Conservation (phyloP, 2,888 invertebrate genomes). For the Epinotia brunnichana region DNA sequence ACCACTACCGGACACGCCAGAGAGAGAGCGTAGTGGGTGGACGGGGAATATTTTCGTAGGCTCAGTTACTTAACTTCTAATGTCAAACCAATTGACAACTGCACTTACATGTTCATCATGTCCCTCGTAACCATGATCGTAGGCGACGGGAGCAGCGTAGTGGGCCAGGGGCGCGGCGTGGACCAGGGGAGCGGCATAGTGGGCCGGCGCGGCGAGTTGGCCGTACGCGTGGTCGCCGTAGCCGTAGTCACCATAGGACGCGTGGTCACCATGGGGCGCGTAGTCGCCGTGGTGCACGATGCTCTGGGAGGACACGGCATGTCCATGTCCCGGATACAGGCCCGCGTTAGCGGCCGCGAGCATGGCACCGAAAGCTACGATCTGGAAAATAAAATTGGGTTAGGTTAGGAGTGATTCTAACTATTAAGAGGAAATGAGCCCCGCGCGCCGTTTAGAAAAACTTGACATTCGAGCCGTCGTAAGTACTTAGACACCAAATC, state of each 20-base stretch:
- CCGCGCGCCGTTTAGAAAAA: no score
- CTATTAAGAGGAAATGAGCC: not conserved
- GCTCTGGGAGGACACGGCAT: slow-evolving; percentile 71
- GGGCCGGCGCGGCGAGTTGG: slow-evolving; percentile 54
- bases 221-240: slow-evolving; percentile 51
- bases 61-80: not conserved
- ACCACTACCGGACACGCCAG: no score
- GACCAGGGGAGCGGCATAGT: slow-evolving; percentile 58
- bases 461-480: no score
- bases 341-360: slow-evolving; percentile 77
- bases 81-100: not conserved
- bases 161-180: slow-evolving; percentile 59
- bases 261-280: slow-evolving; percentile 51
- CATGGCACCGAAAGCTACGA: slow-evolving; percentile 72
- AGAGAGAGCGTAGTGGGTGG: not conserved
- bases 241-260: slow-evolving; percentile 58
- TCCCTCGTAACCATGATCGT: slow-evolving; percentile 45
- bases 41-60: not conserved
- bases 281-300: slow-evolving; percentile 64
- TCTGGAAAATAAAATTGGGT: slow-evolving; percentile 57
- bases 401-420: not conserved
- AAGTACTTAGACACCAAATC: no score
- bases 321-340: slow-evolving; percentile 61
- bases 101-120: slow-evolving; percentile 65
- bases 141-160: slow-evolving; percentile 53